Evolutionary conservation across 2,888 invertebrate species (phyloP).

Genomic region (Scelioninae gen. 1): DNA sequence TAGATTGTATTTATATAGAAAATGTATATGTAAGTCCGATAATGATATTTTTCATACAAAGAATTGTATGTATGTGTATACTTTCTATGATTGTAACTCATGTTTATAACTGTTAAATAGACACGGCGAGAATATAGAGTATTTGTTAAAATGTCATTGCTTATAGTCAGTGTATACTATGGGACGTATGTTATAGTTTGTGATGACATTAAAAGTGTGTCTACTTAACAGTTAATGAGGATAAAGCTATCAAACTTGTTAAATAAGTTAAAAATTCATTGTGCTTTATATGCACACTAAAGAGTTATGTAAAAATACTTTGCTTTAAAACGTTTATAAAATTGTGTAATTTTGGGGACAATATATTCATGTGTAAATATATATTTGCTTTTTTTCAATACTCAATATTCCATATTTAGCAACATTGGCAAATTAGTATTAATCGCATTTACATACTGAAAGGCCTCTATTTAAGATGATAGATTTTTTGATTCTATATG

Average conservation of each 20-base stretch:
- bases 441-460: no score
- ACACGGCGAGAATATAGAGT: not conserved
- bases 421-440: no score
- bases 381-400: no score
- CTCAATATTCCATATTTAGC: no score
- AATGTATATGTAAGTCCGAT: constrained; percentile 45
- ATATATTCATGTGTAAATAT: no score
- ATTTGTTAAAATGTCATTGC: constrained; percentile 18
- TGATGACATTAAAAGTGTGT: constrained; percentile 20
- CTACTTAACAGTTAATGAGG: constrained; percentile 23
- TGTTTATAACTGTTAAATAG: constrained; percentile 20
- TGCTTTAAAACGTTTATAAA: no score
- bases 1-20: constrained; percentile 46
- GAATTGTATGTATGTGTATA: constrained; percentile 47
- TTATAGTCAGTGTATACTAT: constrained; percentile 1
- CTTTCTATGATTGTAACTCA: constrained; percentile 18
- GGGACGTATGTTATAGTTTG: not conserved
- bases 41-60: constrained; percentile 59
- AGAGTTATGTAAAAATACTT: constrained; percentile 27
- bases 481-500: no score
- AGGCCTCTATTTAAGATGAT: no score
- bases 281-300: constrained; percentile 39
- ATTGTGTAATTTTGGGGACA: no score
- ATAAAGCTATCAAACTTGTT: constrained; percentile 25
- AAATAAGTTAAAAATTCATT: constrained; percentile 17